phyloP scores from a whole-genome alignment of 1,140 invertebrate species.

The Teleopsis dalmanni region DNA sequence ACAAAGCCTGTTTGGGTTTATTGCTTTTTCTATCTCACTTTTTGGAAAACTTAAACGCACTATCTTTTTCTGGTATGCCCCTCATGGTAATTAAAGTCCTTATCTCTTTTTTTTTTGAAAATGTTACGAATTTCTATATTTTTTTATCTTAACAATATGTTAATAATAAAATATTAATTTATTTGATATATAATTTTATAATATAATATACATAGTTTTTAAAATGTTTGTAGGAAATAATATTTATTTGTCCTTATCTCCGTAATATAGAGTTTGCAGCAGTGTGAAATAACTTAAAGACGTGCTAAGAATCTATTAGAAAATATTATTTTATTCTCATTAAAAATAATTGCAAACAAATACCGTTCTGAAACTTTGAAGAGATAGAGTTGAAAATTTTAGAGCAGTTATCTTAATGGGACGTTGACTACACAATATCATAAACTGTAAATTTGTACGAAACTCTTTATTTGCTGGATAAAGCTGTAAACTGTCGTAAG shows the following conservation, averaged over 20 bases:
- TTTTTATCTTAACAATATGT: too few relatives aligned
- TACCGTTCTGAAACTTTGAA: constrained; percentile 38
- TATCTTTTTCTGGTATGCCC: too few relatives aligned
- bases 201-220: too few relatives aligned
- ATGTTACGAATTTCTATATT: too few relatives aligned
- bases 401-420: constrained; percentile 36
- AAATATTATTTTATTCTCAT: not conserved
- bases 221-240: too few relatives aligned
- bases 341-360: not conserved
- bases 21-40: too few relatives aligned
- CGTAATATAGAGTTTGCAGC: constrained; percentile 29
- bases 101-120: too few relatives aligned
- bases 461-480: constrained; percentile 16
- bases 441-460: constrained; percentile 23
- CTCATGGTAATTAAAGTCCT: too few relatives aligned
- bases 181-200: too few relatives aligned
- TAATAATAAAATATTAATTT: too few relatives aligned
- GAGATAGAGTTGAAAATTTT: constrained; percentile 37
- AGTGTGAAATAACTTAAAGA: constrained; percentile 40
- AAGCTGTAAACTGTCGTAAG: not conserved
- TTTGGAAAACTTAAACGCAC: too few relatives aligned
- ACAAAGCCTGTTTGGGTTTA: too few relatives aligned
- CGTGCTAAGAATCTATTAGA: constrained; percentile 30
- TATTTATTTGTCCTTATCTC: constrained; percentile 13
- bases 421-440: constrained; percentile 36